phyloP scores from a whole-genome alignment of 1,140 invertebrate species.

The Leptopilina clavipes region DNA sequence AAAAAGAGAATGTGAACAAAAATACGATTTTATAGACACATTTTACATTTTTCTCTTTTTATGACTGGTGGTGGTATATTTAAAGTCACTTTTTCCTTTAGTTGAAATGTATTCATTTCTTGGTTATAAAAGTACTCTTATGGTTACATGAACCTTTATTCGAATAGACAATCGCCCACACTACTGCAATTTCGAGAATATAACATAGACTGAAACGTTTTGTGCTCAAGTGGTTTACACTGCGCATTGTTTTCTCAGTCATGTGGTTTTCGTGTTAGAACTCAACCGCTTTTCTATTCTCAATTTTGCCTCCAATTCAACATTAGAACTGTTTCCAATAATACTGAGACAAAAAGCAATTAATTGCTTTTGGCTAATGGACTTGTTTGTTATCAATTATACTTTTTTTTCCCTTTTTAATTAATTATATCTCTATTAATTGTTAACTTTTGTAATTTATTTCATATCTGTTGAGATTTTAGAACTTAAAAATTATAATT shows the following conservation, averaged over 20 bases:
- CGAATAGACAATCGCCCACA: conserved; percentile 7
- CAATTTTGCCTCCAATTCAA: not conserved
- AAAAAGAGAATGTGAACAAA: not conserved
- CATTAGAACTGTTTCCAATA: not conserved
- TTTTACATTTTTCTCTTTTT: not conserved
- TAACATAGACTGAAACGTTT: conserved; percentile 21
- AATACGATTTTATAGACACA: not conserved
- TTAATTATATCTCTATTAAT: too few species aligned
- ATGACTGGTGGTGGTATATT: not conserved
- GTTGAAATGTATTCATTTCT: not conserved
- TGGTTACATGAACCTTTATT: not conserved
- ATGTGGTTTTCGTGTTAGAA: conserved; percentile 6
- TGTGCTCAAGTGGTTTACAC: conserved; percentile 9
- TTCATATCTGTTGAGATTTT: too few species aligned
- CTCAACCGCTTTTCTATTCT: not conserved
- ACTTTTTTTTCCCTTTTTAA: too few species aligned
- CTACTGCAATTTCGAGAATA: not conserved
- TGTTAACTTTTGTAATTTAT: too few species aligned
- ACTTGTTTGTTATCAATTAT: too few species aligned
- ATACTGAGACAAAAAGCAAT: not conserved
- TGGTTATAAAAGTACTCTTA: not conserved
- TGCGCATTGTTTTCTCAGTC: conserved; percentile 16
- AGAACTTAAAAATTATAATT: too few species aligned
- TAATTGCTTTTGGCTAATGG: not conserved
- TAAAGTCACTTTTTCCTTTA: conserved; percentile 3